These are phyloP conservation scores for Drosophila bocqueti DNA, from an alignment of 1,140 invertebrate species.

Conservation along the genomic window DNA sequence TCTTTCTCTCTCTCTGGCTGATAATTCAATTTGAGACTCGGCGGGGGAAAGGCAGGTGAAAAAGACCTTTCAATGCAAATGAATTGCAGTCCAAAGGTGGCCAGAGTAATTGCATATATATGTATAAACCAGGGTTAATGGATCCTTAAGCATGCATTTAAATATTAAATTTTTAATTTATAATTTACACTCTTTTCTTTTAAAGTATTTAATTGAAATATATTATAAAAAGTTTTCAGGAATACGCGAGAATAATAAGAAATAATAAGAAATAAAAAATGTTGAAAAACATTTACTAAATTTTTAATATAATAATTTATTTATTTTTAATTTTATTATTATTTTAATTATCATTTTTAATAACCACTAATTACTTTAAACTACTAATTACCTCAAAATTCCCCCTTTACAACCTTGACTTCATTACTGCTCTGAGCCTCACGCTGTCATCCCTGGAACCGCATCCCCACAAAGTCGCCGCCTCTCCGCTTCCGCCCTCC, in stretches of 20 bases:
- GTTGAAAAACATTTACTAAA: neutral
- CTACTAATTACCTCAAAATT: neutral
- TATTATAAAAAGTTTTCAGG: too few species aligned
- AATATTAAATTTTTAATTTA: neutral
- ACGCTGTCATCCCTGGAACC: neutral
- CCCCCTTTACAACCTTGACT: neutral
- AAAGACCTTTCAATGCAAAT: constrained; percentile 48
- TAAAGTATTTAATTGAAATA: neutral
- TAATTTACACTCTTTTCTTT: neutral
- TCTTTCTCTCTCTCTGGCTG: neutral
- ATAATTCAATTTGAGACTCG: constrained; percentile 65
- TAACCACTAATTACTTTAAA: neutral
- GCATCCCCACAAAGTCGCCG: neutral
- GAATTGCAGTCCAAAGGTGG: constrained; percentile 8
- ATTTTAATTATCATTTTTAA: too few species aligned
- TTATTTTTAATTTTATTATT: too few species aligned
- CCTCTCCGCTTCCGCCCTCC: too few species aligned
- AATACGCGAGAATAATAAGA: too few species aligned
- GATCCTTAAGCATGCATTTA: neutral
- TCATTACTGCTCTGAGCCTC: neutral
- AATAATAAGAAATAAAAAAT: too few species aligned
- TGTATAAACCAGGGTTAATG: neutral
- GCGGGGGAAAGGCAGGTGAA: constrained; percentile 22
- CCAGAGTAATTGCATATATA: constrained; percentile 21
- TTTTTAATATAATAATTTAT: neutral